These are phyloP conservation scores for Epizoanthus ramosus DNA, from an alignment of 92 coral and sea anemone species.

Conservation along the genomic window DNA sequence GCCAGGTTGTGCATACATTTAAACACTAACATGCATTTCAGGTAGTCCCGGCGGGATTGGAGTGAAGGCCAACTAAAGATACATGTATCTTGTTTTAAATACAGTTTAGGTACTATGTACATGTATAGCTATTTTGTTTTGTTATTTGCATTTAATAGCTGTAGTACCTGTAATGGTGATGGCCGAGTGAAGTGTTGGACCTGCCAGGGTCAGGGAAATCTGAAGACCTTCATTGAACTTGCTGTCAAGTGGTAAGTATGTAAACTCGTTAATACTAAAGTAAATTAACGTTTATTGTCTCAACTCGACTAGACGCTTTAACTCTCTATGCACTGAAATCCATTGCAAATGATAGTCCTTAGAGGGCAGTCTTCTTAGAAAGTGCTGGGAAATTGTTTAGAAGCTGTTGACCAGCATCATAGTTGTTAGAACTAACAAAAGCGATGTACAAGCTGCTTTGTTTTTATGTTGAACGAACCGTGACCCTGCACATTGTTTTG, in stretches of 20 bases:
- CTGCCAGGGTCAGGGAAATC: constrained; percentile 75
- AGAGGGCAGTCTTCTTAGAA: not conserved
- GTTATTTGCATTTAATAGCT: constrained; percentile 50
- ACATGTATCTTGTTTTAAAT: not conserved
- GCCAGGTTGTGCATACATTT: too few species aligned
- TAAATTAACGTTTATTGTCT: too few species aligned
- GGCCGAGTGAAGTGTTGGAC: constrained; percentile 81
- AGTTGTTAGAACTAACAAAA: too few species aligned
- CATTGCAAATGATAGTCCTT: too few species aligned
- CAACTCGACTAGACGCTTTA: too few species aligned
- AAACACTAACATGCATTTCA: too few species aligned
- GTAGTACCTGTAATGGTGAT: constrained; percentile 79
- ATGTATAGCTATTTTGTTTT: not conserved
- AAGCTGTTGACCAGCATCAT: not conserved
- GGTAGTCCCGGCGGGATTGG: too few species aligned
- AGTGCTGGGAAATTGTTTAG: not conserved
- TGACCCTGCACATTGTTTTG: too few species aligned
- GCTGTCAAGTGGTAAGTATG: constrained; percentile 78
- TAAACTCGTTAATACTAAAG: not conserved
- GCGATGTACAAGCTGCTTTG: too few species aligned
- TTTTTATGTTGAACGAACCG: too few species aligned
- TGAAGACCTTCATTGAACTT: constrained; percentile 87
- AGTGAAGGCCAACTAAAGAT: too few species aligned
- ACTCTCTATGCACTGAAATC: too few species aligned
- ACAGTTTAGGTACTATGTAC: not conserved